Evolutionary conservation across 2,113 vertebrate species (phyloP), one percentile per base, ranked within the genome.

Genomic region (Vidua macroura): DNA sequence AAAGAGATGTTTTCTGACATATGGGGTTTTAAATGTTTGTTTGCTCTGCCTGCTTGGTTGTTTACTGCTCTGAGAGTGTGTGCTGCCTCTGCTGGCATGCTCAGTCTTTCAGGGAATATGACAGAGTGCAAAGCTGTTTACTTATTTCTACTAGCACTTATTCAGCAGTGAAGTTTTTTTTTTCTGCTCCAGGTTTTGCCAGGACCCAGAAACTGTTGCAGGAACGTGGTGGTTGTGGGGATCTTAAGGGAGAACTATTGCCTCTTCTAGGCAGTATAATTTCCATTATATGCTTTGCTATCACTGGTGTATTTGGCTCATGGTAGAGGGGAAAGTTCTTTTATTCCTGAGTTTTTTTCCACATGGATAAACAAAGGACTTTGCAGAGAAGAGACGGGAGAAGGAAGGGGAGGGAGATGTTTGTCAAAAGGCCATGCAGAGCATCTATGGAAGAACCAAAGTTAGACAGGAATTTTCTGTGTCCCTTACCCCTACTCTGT

Each of bases 1-100:
- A 72, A 74, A 88, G 69, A 85, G 68, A 96, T 19, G 11, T 59
- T 88, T 94, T 94, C 44, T 93, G 80, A 52, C 80, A 46, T 70
- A 41, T 7, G n/a, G 76, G 64, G 28, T 83, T 94, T 93, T 31
- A 88, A 88, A 86, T 82, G 44, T 92, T 94, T 96, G 88, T 95
- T 96, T 96, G 83, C 60, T 86, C 31, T 94, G 83, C 59, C 68
- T 88, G 3, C 69, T 72, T 87, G 66, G 51, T 81, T 90, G 55
- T 91, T 95, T 95, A 91, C 92, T 84, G 62, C 83, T 90, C 81
- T 81, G 70, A 94, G 79, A 88, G 62, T 76, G 93, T 91, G 83
- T 88, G 73, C 91, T 86, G 91, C 44, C 68, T 94, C 90, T 95
- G 35, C 86, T 95, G 91, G 91, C 83, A 66, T 52, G 14, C 69